These are phyloP conservation scores for Eciton burchellii DNA, from an alignment of 1,140 invertebrate genomes.

Conservation along the genomic window DNA sequence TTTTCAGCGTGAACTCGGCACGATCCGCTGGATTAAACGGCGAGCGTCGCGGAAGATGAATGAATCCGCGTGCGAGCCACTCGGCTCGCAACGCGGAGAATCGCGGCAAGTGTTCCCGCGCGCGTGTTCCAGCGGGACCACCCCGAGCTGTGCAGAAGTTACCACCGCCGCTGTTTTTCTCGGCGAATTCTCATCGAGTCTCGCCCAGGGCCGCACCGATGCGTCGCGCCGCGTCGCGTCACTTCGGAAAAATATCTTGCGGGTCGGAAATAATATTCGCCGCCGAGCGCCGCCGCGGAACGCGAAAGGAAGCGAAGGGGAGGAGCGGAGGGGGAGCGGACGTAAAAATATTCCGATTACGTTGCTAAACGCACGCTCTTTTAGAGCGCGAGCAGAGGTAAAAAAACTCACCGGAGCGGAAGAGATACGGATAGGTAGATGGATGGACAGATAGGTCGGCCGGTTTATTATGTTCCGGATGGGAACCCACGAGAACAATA, in stretches of 20 bases:
- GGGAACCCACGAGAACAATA: conserved; percentile 61
- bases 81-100: too few relatives aligned
- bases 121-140: neutral
- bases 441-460: conserved; percentile 43
- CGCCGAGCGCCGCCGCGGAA: neutral
- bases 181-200: neutral
- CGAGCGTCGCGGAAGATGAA: neutral
- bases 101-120: neutral
- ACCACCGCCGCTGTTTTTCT: neutral
- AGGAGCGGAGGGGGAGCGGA: neutral
- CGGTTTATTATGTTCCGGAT: conserved; percentile 61
- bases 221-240: neutral
- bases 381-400: neutral
- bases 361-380: conserved; percentile 47
- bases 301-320: neutral
- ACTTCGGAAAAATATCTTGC: conserved; percentile 22
- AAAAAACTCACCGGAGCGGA: conserved; percentile 20
- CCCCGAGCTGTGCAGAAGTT: neutral
- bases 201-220: neutral
- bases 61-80: too few relatives aligned
- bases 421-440: conserved; percentile 53
- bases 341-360: conserved; percentile 49
- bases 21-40: conserved; percentile 18
- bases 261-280: conserved; percentile 29
- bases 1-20: conserved; percentile 51